A percentile compares a stretch with the other conserved stretches of the same genome.
These are phyloP conservation scores for Spinibarbus caldwelli DNA, from an alignment of 2,797 vertebrate genomes.

Conservation along the genomic window DNA sequence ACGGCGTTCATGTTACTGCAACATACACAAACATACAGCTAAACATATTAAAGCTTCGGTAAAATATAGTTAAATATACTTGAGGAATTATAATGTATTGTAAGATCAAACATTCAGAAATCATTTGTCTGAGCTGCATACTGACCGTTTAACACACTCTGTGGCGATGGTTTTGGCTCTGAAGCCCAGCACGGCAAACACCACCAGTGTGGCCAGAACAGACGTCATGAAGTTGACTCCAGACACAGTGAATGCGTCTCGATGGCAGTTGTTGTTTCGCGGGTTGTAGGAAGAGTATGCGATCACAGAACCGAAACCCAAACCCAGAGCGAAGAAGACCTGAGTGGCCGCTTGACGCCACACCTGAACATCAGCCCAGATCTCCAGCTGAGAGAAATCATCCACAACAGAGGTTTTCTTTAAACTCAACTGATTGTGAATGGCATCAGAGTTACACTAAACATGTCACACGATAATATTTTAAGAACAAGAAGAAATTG, in stretches of 20 bases:
- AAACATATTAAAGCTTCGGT: not conserved
- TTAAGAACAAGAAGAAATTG: too few species aligned
- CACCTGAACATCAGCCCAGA: slow-evolving; percentile 74
- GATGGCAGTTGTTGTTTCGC: slow-evolving; percentile 85
- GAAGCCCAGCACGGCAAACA: slow-evolving; percentile 83
- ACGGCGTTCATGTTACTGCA: slow-evolving; percentile 68
- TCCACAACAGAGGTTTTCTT: not conserved
- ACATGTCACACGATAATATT: not conserved
- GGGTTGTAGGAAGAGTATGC: slow-evolving; percentile 85
- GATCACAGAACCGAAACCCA: slow-evolving; percentile 85
- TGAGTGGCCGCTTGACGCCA: slow-evolving; percentile 82
- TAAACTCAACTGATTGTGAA: not conserved
- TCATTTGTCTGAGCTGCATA: too few species aligned
- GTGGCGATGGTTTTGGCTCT: slow-evolving; percentile 72
- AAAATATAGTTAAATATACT: not conserved
- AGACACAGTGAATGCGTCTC: slow-evolving; percentile 80
- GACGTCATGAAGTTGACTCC: slow-evolving; percentile 82
- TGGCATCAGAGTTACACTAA: not conserved
- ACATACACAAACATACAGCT: slow-evolving; percentile 2
- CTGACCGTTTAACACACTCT: slow-evolving; percentile 72
- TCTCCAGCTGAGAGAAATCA: slow-evolving; percentile 68
- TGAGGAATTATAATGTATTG: slow-evolving; percentile 26
- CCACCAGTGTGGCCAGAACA: slow-evolving; percentile 80
- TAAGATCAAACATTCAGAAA: too few species aligned
- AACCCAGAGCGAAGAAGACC: slow-evolving; percentile 84